Conservation (phyloP, 2,888 invertebrate genomes). For the Hirtodrosophila alboralis region DNA sequence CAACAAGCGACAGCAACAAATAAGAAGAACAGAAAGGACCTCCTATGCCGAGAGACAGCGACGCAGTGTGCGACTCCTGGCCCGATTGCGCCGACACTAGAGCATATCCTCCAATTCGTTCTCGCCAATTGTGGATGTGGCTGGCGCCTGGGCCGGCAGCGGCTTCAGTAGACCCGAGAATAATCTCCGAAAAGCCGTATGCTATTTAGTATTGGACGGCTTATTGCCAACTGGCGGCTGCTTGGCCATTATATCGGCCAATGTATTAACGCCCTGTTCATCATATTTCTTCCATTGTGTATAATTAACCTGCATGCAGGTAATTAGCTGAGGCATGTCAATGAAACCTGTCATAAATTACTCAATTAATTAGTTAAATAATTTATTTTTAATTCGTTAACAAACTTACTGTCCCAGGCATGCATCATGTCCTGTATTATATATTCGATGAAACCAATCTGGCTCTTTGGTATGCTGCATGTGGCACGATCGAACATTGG, state of each 20-base stretch:
- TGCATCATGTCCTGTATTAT: slow-evolving; percentile 99
- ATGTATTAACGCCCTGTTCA: slow-evolving; percentile 89
- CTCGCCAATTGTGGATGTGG: slow-evolving; percentile 78
- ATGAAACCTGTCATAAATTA: slow-evolving; percentile 95
- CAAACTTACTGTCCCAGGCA: slow-evolving; percentile 94
- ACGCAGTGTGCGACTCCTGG: slow-evolving; percentile 49
- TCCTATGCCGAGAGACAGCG: slow-evolving; percentile 68
- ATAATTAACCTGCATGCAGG: slow-evolving; percentile 93
- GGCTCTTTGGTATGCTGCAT: slow-evolving; percentile 98
- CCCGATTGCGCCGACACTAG: slow-evolving; percentile 69
- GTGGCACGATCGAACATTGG: slow-evolving; percentile 97
- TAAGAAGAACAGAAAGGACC: slow-evolving; percentile 9
- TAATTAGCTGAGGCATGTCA: slow-evolving; percentile 95
- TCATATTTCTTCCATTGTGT: slow-evolving; percentile 95
- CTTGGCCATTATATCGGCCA: slow-evolving; percentile 88
- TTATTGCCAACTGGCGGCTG: slow-evolving; percentile 80
- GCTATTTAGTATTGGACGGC: slow-evolving; percentile 81
- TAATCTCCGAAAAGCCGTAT: slow-evolving; percentile 82
- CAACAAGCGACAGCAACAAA: slow-evolving; percentile 29
- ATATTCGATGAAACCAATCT: slow-evolving; percentile 98
- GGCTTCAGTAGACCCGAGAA: slow-evolving; percentile 82
- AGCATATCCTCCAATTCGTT: slow-evolving; percentile 76
- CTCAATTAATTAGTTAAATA: too few relatives aligned
- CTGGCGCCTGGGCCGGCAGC: slow-evolving; percentile 80
- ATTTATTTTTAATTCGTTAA: background rate